Conservation (phyloP, 2,888 invertebrate genomes). For the Epinotia brunnichana region DNA sequence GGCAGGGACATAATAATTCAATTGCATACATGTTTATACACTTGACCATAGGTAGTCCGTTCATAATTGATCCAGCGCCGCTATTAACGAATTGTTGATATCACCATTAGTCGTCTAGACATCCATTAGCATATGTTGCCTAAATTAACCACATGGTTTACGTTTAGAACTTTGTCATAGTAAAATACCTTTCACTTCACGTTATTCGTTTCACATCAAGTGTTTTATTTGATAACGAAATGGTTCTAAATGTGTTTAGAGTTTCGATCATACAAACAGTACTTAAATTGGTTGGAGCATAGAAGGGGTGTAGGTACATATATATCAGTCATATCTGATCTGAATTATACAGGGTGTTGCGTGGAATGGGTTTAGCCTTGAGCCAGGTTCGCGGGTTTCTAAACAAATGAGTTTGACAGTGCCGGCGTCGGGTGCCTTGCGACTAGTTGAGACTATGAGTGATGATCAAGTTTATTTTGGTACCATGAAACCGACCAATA, state of each 20-base stretch:
- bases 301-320: conserved; percentile 4
- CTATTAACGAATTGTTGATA: not conserved
- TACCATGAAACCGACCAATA: not conserved
- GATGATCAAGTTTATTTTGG: conserved; percentile 11
- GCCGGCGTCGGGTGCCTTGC: not conserved
- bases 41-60: conserved; percentile 6
- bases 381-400: not conserved
- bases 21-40: not conserved
- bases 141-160: conserved; percentile 10
- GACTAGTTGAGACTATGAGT: conserved; percentile 1
- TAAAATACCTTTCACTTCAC: not conserved
- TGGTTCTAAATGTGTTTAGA: conserved; percentile 2
- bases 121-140: not conserved
- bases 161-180: conserved; percentile 7
- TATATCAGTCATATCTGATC: conserved; percentile 30
- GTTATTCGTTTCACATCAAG: not conserved
- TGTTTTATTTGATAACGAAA: not conserved
- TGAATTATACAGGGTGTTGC: conserved; percentile 22
- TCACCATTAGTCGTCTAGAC: conserved; percentile 27
- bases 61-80: conserved; percentile 5
- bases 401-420: conserved; percentile 18
- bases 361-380: conserved; percentile 22
- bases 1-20: not conserved
- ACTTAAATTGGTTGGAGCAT: not conserved
- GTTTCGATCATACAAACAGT: not conserved